These are phyloP conservation scores for Lamellibrachia satsuma DNA, from an alignment of 2,888 invertebrate species.

Conservation along the genomic window DNA sequence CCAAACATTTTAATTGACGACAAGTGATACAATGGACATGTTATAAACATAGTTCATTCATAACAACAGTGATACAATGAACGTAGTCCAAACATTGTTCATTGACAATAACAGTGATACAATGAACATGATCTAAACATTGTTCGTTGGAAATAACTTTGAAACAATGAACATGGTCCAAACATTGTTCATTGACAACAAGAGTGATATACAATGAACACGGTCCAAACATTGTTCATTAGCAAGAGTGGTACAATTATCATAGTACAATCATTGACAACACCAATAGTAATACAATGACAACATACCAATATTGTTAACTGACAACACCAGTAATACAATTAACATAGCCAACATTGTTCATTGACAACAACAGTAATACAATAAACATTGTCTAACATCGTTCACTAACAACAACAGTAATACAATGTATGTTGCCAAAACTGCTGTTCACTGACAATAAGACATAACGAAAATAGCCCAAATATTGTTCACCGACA, in stretches of 20 bases:
- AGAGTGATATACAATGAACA: not conserved
- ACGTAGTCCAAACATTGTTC: no score
- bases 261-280: not conserved
- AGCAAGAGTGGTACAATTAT: not conserved
- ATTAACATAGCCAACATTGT: not conserved
- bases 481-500: not conserved
- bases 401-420: not conserved
- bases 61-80: not conserved
- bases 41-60: not conserved
- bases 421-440: not conserved
- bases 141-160: not conserved
- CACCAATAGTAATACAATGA: not conserved
- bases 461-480: not conserved
- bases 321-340: not conserved
- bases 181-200: not conserved
- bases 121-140: not conserved
- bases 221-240: not conserved
- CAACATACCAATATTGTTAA: not conserved
- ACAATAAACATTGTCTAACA: not conserved
- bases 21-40: not conserved
- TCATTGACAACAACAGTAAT: not conserved
- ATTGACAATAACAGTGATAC: not conserved
- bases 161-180: no score
- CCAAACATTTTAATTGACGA: not conserved
- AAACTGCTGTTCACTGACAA: not conserved